A percentile compares a stretch with the other conserved stretches of the same genome.
phyloP scores from a whole-genome alignment of 2,888 invertebrate species.

The Belgica antarctica region DNA sequence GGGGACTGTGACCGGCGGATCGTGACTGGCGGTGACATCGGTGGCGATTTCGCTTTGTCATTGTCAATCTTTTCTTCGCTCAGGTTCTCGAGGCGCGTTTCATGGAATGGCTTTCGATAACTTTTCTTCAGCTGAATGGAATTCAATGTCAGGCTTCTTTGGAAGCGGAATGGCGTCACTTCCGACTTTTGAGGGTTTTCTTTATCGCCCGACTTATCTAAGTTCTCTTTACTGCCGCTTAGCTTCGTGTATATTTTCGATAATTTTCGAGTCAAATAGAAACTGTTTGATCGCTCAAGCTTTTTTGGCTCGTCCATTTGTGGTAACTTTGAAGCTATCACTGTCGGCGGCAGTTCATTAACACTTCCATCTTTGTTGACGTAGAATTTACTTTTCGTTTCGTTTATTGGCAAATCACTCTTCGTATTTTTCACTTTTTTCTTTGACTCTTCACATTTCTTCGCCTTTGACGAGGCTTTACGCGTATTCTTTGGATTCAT shows the following conservation, averaged over 20 bases:
- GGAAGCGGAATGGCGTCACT: constrained; percentile 49
- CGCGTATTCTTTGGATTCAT: constrained; percentile 29
- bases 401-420: neutral
- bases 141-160: constrained; percentile 54
- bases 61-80: constrained; percentile 50
- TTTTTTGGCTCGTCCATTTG: constrained; percentile 46
- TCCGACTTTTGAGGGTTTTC: constrained; percentile 19
- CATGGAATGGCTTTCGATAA: constrained; percentile 51
- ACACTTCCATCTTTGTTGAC: neutral
- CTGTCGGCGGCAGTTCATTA: neutral
- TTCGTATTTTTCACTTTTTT: constrained; percentile 15
- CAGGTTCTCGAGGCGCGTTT: constrained; percentile 53
- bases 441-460: too few relatives aligned
- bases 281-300: constrained; percentile 54
- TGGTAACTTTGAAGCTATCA: neutral
- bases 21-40: neutral
- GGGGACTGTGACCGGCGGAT: constrained; percentile 15
- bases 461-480: neutral
- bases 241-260: constrained; percentile 52
- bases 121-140: constrained; percentile 51
- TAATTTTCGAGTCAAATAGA: constrained; percentile 52
- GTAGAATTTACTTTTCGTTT: constrained; percentile 21
- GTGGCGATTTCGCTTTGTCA: constrained; percentile 2
- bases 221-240: constrained; percentile 54
- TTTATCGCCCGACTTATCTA: constrained; percentile 48